Evolutionary conservation across 1,140 invertebrate species (phyloP), one percentile per base, ranked within the genome.

Genomic region (Ctenoplectra terminalis): DNA sequence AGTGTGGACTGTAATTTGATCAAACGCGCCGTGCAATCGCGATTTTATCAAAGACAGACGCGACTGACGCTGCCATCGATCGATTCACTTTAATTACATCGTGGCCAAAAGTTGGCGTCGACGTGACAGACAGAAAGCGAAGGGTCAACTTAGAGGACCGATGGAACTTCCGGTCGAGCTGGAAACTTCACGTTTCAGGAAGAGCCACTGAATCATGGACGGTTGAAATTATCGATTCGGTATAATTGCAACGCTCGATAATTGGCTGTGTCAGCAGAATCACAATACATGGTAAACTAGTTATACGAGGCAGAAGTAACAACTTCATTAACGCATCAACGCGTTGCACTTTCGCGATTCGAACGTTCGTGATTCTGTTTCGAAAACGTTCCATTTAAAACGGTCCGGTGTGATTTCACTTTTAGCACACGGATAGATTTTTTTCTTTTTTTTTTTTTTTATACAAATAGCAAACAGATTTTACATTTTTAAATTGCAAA

Each of bases 251-350:
- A 66, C 48, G 79, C 40, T 81, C 67, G 78, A 82, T 86, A 86
- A 72, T 85, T 86, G 79, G 48, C 67, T 58, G 50, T 76, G 69
- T 71, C 73, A 77, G 61, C 73, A 31, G 61, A 85, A 85, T 85
- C 79, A 78, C 72, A 73, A 73, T 75, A 52, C 69, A 61, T 43
- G 40, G 73, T 63, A 69, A 85, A 81, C 78, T 82, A 70, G 79
- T 82, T 86, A 82, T 71, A 74, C 67, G 48, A 86, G 61, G 73
- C 73, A 86, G 83, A 82, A 85, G 79, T 82, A 85, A 86, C 79
- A 58, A 82, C 73, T 86, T 85, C 84, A 86, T 86, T 85, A 86
- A 86, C 69, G 79, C 85, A 82, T 85, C 79, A 71, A 85, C 83
- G 73, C 84, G 69, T 77, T 34, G 61, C 46, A 81, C 64, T 84